These are phyloP conservation scores for Lagorchestes hirsutus DNA, from an alignment of 2,797 vertebrate genomes.

Conservation along the genomic window DNA sequence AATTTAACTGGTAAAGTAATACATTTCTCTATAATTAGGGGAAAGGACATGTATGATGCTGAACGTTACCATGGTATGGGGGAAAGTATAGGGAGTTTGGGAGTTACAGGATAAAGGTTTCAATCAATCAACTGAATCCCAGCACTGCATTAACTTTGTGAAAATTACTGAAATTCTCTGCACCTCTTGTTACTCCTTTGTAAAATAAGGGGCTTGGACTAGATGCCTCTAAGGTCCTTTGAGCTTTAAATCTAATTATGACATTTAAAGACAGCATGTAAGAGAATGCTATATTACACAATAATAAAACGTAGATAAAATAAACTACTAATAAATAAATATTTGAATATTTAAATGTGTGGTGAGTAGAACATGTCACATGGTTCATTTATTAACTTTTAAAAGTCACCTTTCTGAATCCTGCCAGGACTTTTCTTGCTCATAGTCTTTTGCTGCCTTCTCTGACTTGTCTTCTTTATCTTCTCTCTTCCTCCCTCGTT, in stretches of 20 bases:
- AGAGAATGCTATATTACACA: background rate
- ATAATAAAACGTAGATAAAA: slow-evolving; percentile 1
- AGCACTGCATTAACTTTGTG: background rate
- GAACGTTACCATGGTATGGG: background rate
- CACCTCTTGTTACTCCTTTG: background rate
- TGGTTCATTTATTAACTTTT: accelerated
- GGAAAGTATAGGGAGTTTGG: background rate
- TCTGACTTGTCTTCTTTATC: slow-evolving; percentile 96
- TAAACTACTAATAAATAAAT: slow-evolving; percentile 22
- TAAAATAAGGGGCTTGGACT: background rate
- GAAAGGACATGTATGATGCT: background rate
- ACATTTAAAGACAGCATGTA: background rate
- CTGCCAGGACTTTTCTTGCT: slow-evolving; percentile 94
- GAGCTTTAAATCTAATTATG: background rate
- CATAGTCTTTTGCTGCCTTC: slow-evolving; percentile 93
- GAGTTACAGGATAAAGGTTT: background rate
- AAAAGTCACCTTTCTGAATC: slow-evolving; percentile 92
- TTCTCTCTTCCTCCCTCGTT: slow-evolving; percentile 97
- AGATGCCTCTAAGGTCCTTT: background rate
- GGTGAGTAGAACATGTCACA: background rate
- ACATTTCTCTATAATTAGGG: background rate
- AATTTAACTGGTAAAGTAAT: background rate
- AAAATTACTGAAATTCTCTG: background rate
- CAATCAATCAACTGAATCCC: background rate
- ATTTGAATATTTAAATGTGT: background rate